Conservation (phyloP, 2,113 vertebrate genomes). For the Raja brachyura region DNA sequence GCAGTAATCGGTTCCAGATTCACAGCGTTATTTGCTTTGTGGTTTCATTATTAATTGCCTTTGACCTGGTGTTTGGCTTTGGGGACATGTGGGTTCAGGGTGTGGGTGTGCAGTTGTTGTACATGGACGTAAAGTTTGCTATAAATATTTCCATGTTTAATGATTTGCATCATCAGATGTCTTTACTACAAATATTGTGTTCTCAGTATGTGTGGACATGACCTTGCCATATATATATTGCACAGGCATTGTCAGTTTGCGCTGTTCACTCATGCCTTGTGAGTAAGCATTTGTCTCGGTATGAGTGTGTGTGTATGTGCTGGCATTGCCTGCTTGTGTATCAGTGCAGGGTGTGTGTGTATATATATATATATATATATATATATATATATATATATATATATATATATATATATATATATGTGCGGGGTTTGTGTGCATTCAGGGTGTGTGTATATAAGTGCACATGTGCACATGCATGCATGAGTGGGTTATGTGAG, state of each 20-base stretch:
- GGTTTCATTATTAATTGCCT: background rate
- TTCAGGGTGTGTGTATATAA: no score
- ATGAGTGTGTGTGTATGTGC: no score
- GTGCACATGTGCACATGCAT: no score
- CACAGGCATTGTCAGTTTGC: background rate
- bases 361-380: no score
- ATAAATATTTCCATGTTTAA: background rate
- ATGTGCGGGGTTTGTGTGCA: no score
- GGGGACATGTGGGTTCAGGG: background rate
- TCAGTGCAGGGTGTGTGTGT: no score
- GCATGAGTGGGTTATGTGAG: no score
- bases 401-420: no score
- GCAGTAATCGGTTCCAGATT: background rate
- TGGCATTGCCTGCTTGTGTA: background rate
- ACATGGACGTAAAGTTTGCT: background rate
- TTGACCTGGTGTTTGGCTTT: background rate
- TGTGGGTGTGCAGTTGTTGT: background rate
- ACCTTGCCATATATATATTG: background rate
- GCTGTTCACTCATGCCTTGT: no score
- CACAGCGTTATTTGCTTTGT: background rate
- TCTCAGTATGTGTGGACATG: background rate
- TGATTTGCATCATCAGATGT: background rate
- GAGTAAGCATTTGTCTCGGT: no score
- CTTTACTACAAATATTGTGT: constrained; percentile 7
- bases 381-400: no score